Base-by-base conservation (phyloP, 2,888 invertebrate species). In the Trissolcus japonicus region DNA sequence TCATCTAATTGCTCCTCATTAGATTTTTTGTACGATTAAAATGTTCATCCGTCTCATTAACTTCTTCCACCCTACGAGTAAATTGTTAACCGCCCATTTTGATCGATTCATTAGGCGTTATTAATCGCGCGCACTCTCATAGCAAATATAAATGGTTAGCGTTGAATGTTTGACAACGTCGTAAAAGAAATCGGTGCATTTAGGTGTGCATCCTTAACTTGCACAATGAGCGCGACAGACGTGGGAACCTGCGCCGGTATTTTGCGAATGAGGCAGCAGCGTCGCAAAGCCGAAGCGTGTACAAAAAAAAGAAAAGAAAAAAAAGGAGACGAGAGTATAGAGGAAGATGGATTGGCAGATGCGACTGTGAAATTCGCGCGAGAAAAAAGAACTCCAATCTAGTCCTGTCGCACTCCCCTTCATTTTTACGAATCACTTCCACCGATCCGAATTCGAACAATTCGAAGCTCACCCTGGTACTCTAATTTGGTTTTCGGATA, bases 381-480 rank as follows among this genome's bases (percentile, higher is more conserved):
- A 77, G 76, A 72, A 68, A 35, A 35, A 77, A 67, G 72, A 77
- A 63, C 59, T 67, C 67, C 72, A 72, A 67, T 77, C 76, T 72
- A 72, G 76, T 68, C 62, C 55, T 76, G 69, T 41, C 63, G 16
- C 61, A 63, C 78, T 75, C 79, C 74, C 73, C 73, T 76, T 72
- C 76, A 73, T 76, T 74, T 74, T 71, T 74, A 61, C 71, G 71
- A 82, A 81, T 83, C 80, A 82, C 75, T 84, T 84, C 81, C 86
- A 82, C 80, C 35, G 77, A 77, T 78, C 65, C 79, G 81, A 84
- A 76, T 82, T 80, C 71, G 76, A 84, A 86, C 82, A 84, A 84
- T 84, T 72, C 76, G 50, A 40, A n/a, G 69, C 67, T 56, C 65
- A 65, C 71, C 68, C 66, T 56, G 74, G 67, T 76, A 81, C 69